Conservation (phyloP, 2,113 vertebrate species). For the Plectropomus leopardus region DNA sequence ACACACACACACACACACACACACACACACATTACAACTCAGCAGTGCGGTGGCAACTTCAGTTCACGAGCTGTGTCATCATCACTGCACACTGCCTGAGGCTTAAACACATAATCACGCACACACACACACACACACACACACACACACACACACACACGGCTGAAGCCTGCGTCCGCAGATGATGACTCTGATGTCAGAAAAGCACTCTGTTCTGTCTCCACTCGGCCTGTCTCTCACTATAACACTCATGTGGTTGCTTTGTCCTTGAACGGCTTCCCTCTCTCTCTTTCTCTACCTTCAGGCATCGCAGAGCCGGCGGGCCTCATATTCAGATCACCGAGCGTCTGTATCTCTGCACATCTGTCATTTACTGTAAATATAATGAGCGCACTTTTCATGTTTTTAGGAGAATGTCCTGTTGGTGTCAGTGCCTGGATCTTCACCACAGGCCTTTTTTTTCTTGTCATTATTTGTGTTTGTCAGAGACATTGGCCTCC, state of each 20-base stretch:
- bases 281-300: conserved; percentile 15
- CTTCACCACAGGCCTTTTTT: neutral
- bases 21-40: conserved; percentile 40
- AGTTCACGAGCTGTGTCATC: conserved; percentile 68
- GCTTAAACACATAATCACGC: conserved; percentile 59
- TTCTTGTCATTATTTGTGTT: neutral
- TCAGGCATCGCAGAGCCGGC: neutral
- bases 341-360: neutral
- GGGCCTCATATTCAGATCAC: neutral
- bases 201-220: conserved; percentile 53
- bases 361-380: conserved; percentile 13
- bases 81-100: conserved; percentile 47
- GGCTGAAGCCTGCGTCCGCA: conserved; percentile 50
- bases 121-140: conserved; percentile 34
- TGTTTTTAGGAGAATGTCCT: neutral
- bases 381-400: neutral
- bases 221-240: conserved; percentile 29
- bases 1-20: conserved; percentile 26
- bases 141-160: conserved; percentile 27
- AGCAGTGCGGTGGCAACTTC: conserved; percentile 57
- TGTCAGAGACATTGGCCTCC: neutral
- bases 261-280: conserved; percentile 38
- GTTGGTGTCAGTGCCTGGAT: neutral
- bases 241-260: conserved; percentile 23
- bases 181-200: conserved; percentile 71